Conservation (phyloP, 1,140 invertebrate species). For the Hylaeus volcanicus region DNA sequence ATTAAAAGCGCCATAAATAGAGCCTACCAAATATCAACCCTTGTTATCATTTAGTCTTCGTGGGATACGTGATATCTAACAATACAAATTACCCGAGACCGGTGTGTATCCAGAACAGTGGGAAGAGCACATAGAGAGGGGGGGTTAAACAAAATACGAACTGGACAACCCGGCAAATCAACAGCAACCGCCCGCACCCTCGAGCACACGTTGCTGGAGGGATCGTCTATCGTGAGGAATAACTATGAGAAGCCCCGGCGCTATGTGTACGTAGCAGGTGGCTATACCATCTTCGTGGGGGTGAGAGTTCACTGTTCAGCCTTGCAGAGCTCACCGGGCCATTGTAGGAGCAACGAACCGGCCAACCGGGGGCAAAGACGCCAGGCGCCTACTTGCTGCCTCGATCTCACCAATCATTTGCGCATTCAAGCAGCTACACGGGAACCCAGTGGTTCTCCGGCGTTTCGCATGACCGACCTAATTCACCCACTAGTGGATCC, state of each 20-base stretch:
- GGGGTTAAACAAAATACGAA: background rate
- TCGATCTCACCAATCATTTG: conserved; percentile 65
- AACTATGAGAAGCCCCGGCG: conserved; percentile 18
- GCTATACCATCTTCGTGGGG: conserved; percentile 29
- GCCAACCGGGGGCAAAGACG: conserved; percentile 57
- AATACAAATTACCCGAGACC: no score
- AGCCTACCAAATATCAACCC: no score
- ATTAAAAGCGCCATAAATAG: no score
- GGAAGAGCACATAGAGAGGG: no score
- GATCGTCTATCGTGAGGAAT: conserved; percentile 32
- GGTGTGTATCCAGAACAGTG: no score
- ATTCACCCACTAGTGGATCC: conserved; percentile 57
- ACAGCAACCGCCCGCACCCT: background rate
- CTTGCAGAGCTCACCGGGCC: conserved; percentile 50
- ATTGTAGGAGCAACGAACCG: conserved; percentile 64
- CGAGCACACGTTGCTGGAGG: background rate
- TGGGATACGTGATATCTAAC: no score
- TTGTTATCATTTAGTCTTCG: no score
- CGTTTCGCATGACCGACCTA: conserved; percentile 62
- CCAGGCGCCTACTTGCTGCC: conserved; percentile 58
- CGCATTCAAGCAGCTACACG: conserved; percentile 60
- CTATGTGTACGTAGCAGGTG: conserved; percentile 20
- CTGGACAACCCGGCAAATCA: background rate
- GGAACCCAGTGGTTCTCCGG: conserved; percentile 56
- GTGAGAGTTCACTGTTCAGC: conserved; percentile 40